Base-by-base conservation (phyloP, 2,888 invertebrate species). In the Trypoxylon attenuatum region DNA sequence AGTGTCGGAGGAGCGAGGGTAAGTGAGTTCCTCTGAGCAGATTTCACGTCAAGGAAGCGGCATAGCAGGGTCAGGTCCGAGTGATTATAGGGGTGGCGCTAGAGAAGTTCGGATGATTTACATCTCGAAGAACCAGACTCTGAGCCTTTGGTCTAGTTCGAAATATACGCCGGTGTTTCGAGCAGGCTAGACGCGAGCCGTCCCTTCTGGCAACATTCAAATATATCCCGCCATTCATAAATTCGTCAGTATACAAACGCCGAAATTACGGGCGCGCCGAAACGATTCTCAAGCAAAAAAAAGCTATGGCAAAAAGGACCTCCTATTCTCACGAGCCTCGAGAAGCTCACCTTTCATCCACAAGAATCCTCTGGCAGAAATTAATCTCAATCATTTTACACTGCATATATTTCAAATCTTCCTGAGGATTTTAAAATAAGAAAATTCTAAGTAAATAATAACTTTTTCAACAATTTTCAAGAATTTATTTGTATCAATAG, bases 31-130 rank as follows among this genome's bases (percentile, higher is more conserved):
- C 64, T 42, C 64, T 59, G 33, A 41, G 59, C 41, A 23, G 57
- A 49, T 61, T 59, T 42, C 49, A 42, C 61, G 67, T 64, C 64
- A 61, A 76, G 75, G 70, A 75, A 73, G 75, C 72, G 69, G 60
- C 71, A 58, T 49, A 70, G 50, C 22, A n/a, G n/a, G 33, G 63
- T 62, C 60, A 61, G 66, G 75, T 76, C 70, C 81, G 73, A 78
- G 81, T 85, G 84, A 86, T 86, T 86, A 86, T 86, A 86, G 86
- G 85, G 84, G 83, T 86, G 84, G 85, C 83, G 85, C 84, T 83
- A 84, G 80, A 79, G 76, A 78, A 70, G 77, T 82, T 68, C 63
- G 73, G 77, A 84, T 86, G 86, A 86, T 86, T 86, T 86, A 86
- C 86, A 84, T 84, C 84, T 78, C 69, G 77, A 66, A 69, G 63